Conservation (phyloP, 1,140 invertebrate species). For the Hyposmocoma kahamanoa region DNA sequence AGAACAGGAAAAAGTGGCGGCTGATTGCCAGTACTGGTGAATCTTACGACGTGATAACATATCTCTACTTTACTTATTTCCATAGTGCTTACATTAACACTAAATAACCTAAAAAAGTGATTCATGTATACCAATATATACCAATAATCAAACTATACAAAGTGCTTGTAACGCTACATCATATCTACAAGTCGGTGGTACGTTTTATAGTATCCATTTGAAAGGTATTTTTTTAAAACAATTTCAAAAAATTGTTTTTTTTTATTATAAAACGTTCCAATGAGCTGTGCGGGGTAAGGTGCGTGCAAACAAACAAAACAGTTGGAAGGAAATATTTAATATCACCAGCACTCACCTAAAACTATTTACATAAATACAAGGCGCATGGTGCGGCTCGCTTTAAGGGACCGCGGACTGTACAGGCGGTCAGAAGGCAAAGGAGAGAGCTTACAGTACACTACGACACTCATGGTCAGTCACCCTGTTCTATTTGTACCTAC, state of each 20-base stretch:
- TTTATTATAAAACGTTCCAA: not conserved
- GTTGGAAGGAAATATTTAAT: slow-evolving; percentile 51
- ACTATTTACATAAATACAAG: slow-evolving; percentile 68
- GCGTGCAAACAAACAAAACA: slow-evolving; percentile 36
- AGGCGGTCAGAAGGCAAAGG: slow-evolving; percentile 17
- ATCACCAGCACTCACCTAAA: slow-evolving; percentile 60
- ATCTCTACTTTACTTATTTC: no score
- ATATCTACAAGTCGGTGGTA: not conserved
- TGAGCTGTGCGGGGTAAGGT: slow-evolving; percentile 6
- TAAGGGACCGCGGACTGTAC: slow-evolving; percentile 35
- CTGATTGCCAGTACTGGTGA: no score
- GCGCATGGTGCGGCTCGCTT: slow-evolving; percentile 10
- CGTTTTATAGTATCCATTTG: no score
- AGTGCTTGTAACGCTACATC: not conserved
- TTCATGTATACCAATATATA: no score
- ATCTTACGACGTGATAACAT: no score
- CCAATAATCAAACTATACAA: no score
- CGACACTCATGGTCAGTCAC: no score
- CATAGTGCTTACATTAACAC: no score
- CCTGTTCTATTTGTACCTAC: no score
- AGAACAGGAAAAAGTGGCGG: no score
- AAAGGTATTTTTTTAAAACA: no score
- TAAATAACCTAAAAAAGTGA: no score
- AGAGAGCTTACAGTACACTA: not conserved
- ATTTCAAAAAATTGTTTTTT: not conserved